These are phyloP conservation scores for Parapsyche elsis DNA, from an alignment of 1,140 invertebrate species.

Conservation along the genomic window DNA sequence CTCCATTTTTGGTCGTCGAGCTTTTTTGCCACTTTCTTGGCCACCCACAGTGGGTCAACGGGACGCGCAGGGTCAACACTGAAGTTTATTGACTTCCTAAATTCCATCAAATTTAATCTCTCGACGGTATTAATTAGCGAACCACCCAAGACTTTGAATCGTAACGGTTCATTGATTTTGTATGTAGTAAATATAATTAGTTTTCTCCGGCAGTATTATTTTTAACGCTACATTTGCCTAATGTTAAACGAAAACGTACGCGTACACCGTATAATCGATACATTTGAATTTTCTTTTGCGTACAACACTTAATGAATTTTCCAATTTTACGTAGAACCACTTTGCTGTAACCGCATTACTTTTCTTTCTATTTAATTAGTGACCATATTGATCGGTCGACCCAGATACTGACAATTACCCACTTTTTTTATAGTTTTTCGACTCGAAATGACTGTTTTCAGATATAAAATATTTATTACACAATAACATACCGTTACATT, in stretches of 20 bases:
- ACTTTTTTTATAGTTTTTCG: constrained; percentile 1
- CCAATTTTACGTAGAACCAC: not conserved
- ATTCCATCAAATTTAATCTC: constrained; percentile 5
- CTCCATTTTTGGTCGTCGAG: constrained; percentile 1
- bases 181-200: not conserved
- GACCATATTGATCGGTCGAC: constrained; percentile 10
- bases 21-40: not conserved
- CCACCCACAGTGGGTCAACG: constrained; percentile 24
- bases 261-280: too few relatives aligned
- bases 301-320: not conserved
- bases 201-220: not conserved
- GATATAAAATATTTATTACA: not conserved
- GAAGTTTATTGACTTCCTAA: constrained; percentile 7
- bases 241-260: too few relatives aligned
- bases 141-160: not conserved
- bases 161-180: constrained; percentile 6
- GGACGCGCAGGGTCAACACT: constrained; percentile 13
- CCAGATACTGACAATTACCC: not conserved
- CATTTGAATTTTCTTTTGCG: too few relatives aligned
- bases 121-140: constrained; percentile 1
- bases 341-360: constrained; percentile 2
- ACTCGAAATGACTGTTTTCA: not conserved
- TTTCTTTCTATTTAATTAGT: constrained; percentile 9
- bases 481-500: too few relatives aligned
- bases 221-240: too few relatives aligned